Evolutionary conservation across 2,113 vertebrate species (phyloP).

Genomic region (Oncorhynchus gorbuscha): DNA sequence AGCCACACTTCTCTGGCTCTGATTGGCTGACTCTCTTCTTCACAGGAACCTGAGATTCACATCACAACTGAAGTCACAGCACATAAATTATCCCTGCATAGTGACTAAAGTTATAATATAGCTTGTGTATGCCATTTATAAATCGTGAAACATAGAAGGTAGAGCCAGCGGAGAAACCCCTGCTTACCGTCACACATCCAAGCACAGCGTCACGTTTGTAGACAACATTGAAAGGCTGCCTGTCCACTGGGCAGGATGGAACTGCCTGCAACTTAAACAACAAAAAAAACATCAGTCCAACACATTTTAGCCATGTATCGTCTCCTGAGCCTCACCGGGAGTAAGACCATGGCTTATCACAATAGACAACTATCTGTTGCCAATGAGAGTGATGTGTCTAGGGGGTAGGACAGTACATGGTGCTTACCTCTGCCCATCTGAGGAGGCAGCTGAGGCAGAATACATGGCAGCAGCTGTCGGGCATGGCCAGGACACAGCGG

Average conservation of each 20-base stretch:
- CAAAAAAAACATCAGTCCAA: not conserved
- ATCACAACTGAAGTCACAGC: not conserved
- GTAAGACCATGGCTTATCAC: not conserved
- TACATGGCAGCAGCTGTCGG: conserved; percentile 88
- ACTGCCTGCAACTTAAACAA: conserved; percentile 75
- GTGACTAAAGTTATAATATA: not conserved
- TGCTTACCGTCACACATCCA: conserved; percentile 68
- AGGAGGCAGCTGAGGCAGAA: conserved; percentile 94
- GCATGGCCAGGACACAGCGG: conserved; percentile 82
- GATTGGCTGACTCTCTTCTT: conserved; percentile 44
- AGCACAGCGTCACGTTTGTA: conserved; percentile 75
- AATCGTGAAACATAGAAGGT: not conserved
- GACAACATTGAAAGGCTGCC: conserved; percentile 85
- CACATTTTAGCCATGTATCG: not conserved
- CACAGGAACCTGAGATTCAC: conserved; percentile 66
- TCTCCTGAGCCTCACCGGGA: not conserved
- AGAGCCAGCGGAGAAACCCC: not conserved
- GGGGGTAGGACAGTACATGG: conserved; percentile 2
- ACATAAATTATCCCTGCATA: not conserved
- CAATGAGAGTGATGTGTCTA: not conserved
- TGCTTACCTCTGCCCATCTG: conserved; percentile 92
- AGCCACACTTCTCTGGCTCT: conserved; percentile 51
- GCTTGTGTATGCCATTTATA: not conserved
- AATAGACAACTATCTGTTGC: not conserved
- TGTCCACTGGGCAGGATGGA: conserved; percentile 91